Percentiles rank a stretch among this genome's conserved stretches.
Evolutionary conservation across 2,113 vertebrate species (phyloP).

Genomic region (Amblyopsis rosae): DNA sequence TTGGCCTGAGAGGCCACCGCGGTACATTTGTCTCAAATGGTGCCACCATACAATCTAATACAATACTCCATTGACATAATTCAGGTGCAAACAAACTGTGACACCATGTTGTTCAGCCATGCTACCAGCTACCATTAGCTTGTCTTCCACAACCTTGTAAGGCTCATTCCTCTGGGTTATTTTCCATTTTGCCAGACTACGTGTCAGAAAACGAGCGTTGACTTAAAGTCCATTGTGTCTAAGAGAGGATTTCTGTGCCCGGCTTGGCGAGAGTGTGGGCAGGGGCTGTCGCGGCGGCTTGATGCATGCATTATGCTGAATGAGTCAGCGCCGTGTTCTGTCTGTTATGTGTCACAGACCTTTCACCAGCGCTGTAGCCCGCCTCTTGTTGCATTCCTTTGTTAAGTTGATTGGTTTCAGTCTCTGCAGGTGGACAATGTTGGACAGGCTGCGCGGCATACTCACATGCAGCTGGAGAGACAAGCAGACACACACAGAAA

Average conservation of each 20-base stretch:
- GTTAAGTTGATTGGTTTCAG: constrained; percentile 56
- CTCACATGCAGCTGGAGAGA: constrained; percentile 23
- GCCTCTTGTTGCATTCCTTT: constrained; percentile 35
- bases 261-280: constrained; percentile 49
- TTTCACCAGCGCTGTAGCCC: constrained; percentile 42
- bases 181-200: constrained; percentile 32
- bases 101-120: constrained; percentile 2
- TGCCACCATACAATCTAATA: constrained; percentile 29
- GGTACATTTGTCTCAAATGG: constrained; percentile 20
- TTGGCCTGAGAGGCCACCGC: constrained; percentile 1
- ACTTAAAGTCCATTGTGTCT: constrained; percentile 51
- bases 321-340: constrained; percentile 50
- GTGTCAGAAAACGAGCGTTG: constrained; percentile 43
- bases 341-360: constrained; percentile 59
- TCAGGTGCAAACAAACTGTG: constrained; percentile 15
- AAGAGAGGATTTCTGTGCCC: constrained; percentile 27
- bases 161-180: constrained; percentile 21
- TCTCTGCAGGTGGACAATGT: constrained; percentile 44
- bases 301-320: constrained; percentile 48
- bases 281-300: constrained; percentile 49
- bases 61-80: constrained; percentile 23
- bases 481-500: constrained; percentile 9
- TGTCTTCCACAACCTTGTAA: too few species aligned
- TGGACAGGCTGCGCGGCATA: constrained; percentile 27
- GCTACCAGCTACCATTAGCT: too few species aligned